Conservation (phyloP, 1,140 invertebrate genomes). For the Tribolium madens region DNA sequence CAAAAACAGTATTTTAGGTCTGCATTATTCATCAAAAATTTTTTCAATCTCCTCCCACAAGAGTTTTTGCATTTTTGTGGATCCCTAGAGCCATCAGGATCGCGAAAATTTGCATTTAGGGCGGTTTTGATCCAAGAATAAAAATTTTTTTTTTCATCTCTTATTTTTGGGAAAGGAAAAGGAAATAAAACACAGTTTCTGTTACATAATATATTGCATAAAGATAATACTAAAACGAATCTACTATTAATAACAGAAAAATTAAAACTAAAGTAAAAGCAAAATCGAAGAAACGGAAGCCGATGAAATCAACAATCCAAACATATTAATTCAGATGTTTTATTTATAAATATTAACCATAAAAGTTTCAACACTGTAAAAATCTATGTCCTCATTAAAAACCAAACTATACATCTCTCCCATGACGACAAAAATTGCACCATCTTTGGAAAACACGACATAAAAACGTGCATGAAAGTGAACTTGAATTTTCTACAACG, state of each 20-base stretch:
- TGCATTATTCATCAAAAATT: too few relatives aligned
- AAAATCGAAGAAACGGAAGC: constrained; percentile 4
- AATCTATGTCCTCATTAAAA: not conserved
- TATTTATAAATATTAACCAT: constrained; percentile 25
- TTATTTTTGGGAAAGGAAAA: not conserved
- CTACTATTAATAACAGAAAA: constrained; percentile 28
- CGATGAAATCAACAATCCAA: constrained; percentile 25
- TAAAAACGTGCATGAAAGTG: constrained; percentile 8
- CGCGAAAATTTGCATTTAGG: too few relatives aligned
- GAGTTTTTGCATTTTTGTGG: too few relatives aligned
- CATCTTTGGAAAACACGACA: constrained; percentile 44
- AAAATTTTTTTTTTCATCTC: too few relatives aligned
- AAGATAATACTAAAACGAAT: constrained; percentile 22
- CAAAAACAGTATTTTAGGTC: too few relatives aligned
- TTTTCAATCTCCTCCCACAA: too few relatives aligned
- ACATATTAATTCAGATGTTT: constrained; percentile 17
- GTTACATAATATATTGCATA: constrained; percentile 32
- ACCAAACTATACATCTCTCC: not conserved
- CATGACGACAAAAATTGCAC: constrained; percentile 40
- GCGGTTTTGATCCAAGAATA: too few relatives aligned
- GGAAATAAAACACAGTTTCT: not conserved
- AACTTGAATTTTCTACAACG: not conserved
- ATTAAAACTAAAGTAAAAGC: constrained; percentile 34
- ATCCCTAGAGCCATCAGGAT: too few relatives aligned
- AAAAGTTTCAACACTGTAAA: constrained; percentile 6